Conservation (phyloP, 2,797 vertebrate genomes). For the Sebastes matsubarae region DNA sequence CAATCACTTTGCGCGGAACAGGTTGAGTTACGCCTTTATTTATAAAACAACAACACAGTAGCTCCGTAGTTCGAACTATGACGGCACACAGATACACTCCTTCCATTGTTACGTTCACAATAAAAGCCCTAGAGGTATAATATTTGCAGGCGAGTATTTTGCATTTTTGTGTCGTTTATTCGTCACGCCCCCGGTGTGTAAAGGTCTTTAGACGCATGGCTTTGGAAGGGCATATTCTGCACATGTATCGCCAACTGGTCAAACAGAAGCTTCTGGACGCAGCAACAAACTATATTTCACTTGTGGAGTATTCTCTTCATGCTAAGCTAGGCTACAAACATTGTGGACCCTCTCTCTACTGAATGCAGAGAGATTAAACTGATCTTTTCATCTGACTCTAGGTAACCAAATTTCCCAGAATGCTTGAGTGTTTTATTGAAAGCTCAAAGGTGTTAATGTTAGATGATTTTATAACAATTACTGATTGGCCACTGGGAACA, state of each 20-base stretch:
- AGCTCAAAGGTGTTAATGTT: neutral
- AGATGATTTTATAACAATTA: neutral
- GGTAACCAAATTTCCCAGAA: neutral
- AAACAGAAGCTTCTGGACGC: neutral
- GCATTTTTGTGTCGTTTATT: too few relatives aligned
- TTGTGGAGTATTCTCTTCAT: neutral
- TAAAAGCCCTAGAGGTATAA: too few relatives aligned
- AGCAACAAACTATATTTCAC: neutral
- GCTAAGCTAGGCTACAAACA: neutral
- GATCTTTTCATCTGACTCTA: neutral
- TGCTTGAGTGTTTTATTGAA: neutral
- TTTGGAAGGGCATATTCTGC: neutral
- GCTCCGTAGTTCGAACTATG: too few relatives aligned
- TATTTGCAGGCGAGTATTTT: too few relatives aligned
- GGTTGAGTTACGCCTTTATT: too few relatives aligned
- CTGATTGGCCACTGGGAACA: neutral
- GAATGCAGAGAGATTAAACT: neutral
- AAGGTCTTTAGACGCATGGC: neutral
- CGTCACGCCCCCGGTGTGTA: too few relatives aligned
- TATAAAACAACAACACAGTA: too few relatives aligned
- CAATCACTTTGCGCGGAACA: too few relatives aligned
- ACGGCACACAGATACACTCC: too few relatives aligned
- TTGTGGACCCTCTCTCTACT: neutral
- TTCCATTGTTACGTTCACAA: too few relatives aligned
- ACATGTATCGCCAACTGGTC: neutral